These are phyloP conservation scores for Channallabes apus DNA, from an alignment of 2,797 vertebrate genomes.

Conservation along the genomic window DNA sequence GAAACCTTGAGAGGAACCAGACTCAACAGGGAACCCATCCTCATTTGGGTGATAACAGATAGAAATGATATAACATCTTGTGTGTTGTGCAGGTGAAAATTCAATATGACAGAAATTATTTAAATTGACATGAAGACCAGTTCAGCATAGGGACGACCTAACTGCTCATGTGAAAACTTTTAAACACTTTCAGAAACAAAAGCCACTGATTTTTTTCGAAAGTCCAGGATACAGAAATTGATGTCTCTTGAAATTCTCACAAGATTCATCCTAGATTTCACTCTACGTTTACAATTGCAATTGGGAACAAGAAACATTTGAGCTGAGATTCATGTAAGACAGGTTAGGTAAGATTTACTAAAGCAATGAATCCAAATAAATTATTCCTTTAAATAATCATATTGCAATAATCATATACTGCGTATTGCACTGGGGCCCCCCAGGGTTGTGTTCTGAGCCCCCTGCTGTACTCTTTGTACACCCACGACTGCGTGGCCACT, in stretches of 20 bases:
- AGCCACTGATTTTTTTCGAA: not conserved
- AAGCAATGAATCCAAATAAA: not conserved
- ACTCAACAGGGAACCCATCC: too few relatives aligned
- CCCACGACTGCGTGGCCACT: too few relatives aligned
- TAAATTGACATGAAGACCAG: too few relatives aligned
- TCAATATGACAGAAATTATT: too few relatives aligned
- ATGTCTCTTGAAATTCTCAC: not conserved
- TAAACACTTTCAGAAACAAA: not conserved
- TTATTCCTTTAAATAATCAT: not conserved
- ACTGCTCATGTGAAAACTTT: not conserved
- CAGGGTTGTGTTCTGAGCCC: too few relatives aligned
- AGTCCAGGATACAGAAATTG: not conserved
- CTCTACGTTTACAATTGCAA: not conserved
- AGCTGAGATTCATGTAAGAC: not conserved
- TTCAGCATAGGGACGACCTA: too few relatives aligned
- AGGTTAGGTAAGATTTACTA: not conserved
- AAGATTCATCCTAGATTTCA: not conserved
- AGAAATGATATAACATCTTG: too few relatives aligned
- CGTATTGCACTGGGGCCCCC: too few relatives aligned
- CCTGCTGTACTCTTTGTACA: too few relatives aligned
- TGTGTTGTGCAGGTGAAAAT: too few relatives aligned
- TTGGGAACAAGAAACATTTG: not conserved
- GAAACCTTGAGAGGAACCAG: too few relatives aligned
- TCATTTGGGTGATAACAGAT: too few relatives aligned
- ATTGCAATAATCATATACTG: not conserved